Conservation (phyloP, 1,140 invertebrate species). For the Nymphalis io region DNA sequence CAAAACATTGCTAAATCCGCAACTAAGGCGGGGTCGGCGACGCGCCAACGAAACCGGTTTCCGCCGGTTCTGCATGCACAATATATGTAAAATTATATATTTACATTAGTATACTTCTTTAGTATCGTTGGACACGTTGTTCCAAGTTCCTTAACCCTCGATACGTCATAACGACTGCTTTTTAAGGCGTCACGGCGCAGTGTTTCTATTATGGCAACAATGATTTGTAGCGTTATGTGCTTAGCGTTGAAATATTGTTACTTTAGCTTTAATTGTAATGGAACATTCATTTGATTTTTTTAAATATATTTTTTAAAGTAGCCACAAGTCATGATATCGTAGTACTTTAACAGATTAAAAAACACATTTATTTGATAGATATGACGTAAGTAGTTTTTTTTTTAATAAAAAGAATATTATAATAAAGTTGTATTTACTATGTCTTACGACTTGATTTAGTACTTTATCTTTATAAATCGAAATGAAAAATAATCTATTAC, state of each 20-base stretch:
- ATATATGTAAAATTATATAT: conserved; percentile 14
- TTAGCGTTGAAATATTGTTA: not conserved
- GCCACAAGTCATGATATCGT: too few relatives aligned
- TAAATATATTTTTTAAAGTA: too few relatives aligned
- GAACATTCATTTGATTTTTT: not conserved
- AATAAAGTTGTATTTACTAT: too few relatives aligned
- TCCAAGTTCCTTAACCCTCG: conserved; percentile 36
- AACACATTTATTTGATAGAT: too few relatives aligned
- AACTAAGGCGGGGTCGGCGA: conserved; percentile 22
- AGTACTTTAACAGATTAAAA: too few relatives aligned
- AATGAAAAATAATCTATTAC: too few relatives aligned
- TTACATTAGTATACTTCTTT: not conserved
- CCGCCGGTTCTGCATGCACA: conserved; percentile 11
- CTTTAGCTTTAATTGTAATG: not conserved
- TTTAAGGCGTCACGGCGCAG: conserved; percentile 1
- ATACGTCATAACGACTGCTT: conserved; percentile 21
- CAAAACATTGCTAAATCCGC: conserved; percentile 8
- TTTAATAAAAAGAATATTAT: too few relatives aligned
- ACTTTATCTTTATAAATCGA: too few relatives aligned
- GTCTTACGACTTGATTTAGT: too few relatives aligned
- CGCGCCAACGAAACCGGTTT: conserved; percentile 32
- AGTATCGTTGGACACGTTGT: conserved; percentile 4
- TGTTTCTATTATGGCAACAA: conserved; percentile 11
- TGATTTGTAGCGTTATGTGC: not conserved
- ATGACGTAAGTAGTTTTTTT: too few relatives aligned